Evolutionary conservation across 2,888 invertebrate species (phyloP).

Genomic region (Megastigmus dorsalis): DNA sequence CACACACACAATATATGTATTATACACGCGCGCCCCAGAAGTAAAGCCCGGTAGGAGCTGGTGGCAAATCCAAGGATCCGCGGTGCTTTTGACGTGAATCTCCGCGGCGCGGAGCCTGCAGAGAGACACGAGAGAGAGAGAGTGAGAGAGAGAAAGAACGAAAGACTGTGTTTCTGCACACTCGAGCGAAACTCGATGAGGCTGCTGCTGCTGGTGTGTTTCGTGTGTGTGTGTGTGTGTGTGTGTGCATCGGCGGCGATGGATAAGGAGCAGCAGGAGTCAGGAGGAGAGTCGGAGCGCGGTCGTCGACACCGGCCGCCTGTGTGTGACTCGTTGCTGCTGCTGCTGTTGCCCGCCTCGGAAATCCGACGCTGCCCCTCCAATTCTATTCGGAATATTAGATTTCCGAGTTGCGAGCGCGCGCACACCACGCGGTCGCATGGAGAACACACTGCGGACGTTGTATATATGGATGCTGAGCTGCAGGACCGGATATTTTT

Average conservation of each 20-base stretch:
- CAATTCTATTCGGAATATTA: slow-evolving; percentile 44
- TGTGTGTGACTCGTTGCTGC: no score
- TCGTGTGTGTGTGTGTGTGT: background rate
- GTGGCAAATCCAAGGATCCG: no score
- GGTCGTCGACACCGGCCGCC: slow-evolving; percentile 30
- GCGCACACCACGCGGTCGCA: no score
- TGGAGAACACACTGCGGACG: no score
- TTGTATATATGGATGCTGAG: no score
- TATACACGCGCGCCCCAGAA: no score
- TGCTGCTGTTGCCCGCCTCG: background rate
- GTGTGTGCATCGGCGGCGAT: no score
- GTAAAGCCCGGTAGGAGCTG: slow-evolving; percentile 35
- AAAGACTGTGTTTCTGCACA: background rate
- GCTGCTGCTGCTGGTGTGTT: no score
- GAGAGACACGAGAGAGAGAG: no score
- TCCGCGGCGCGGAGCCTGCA: no score
- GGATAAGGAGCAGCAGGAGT: background rate
- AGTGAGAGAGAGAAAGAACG: background rate
- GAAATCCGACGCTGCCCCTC: slow-evolving; percentile 47
- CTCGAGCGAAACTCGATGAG: slow-evolving; percentile 41
- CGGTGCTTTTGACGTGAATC: slow-evolving; percentile 15
- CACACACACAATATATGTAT: no score
- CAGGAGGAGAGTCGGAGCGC: background rate
- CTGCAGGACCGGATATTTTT: no score
- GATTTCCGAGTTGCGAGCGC: slow-evolving; percentile 49